A percentile compares a stretch with the other conserved stretches of the same genome.
These are phyloP conservation scores for Notamacropus eugenii DNA, from an alignment of 2,797 vertebrate species.

Conservation along the genomic window DNA sequence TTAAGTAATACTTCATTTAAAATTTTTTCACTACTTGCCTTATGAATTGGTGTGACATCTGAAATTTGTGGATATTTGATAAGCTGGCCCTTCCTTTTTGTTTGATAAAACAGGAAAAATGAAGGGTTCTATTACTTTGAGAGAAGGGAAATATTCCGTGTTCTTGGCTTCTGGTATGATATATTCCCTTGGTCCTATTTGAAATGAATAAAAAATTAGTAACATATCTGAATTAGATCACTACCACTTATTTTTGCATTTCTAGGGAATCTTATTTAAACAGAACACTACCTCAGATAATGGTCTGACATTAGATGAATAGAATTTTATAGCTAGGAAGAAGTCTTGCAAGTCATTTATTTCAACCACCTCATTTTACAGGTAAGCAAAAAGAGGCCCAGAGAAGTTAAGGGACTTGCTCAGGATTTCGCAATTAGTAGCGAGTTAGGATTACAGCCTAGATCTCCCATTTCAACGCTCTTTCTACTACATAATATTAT, in stretches of 20 bases:
- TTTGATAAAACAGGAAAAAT: constrained; percentile 47
- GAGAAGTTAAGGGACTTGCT: background rate
- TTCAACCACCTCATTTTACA: background rate
- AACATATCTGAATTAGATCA: constrained; percentile 39
- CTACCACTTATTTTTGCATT: background rate
- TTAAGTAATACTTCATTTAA: constrained; percentile 33
- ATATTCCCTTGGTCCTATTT: constrained; percentile 71
- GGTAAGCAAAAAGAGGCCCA: background rate
- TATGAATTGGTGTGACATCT: constrained; percentile 72
- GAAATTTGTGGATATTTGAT: constrained; percentile 70
- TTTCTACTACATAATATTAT: background rate
- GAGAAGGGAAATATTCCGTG: constrained; percentile 64
- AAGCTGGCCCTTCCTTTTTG: constrained; percentile 62
- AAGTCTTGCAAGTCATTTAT: background rate
- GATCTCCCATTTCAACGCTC: background rate
- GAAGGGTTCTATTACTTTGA: constrained; percentile 34
- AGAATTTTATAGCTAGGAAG: background rate
- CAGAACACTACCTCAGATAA: background rate
- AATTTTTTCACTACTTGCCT: constrained; percentile 77
- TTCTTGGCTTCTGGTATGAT: constrained; percentile 70
- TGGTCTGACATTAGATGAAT: background rate
- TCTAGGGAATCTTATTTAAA: constrained; percentile 9
- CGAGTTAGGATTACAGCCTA: background rate
- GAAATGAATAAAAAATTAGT: constrained; percentile 54
- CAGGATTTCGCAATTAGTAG: background rate